phyloP scores from a whole-genome alignment of 2,797 vertebrate genomes.

The Neosalanx taihuensis region DNA sequence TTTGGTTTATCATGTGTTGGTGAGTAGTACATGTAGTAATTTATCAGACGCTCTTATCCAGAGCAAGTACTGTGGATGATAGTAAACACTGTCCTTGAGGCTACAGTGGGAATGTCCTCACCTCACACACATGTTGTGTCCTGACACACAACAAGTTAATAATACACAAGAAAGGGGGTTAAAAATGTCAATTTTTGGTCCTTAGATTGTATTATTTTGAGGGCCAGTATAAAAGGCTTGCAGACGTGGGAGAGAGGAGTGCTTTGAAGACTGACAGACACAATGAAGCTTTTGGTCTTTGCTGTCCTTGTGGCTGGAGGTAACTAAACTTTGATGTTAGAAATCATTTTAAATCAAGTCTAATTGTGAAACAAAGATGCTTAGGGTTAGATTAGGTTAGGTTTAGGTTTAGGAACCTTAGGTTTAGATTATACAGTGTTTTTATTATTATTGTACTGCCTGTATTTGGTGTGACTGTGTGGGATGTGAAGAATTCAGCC shows the following conservation, averaged over 20 bases:
- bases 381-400: no score
- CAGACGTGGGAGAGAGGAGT: neutral
- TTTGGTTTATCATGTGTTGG: neutral
- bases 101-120: constrained; percentile 30
- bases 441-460: neutral
- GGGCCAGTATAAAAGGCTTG: constrained; percentile 47
- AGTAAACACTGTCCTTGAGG: neutral
- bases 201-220: constrained; percentile 36
- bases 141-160: constrained; percentile 11
- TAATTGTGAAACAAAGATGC: no score
- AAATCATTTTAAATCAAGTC: neutral
- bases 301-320: constrained; percentile 70
- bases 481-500: neutral
- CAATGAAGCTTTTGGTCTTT: constrained; percentile 72
- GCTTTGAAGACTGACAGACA: constrained; percentile 43
- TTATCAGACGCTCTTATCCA: no score
- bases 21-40: neutral
- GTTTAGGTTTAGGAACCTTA: no score
- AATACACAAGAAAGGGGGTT: constrained; percentile 27
- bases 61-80: no score
- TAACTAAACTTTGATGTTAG: constrained; percentile 40
- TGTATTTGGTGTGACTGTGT: neutral
- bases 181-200: neutral
- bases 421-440: no score
- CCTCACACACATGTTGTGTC: constrained; percentile 28